Percentiles rank a stretch among this genome's conserved stretches.
phyloP scores from a whole-genome alignment of 2,888 invertebrate species.

The Seladonia tumulorum region DNA sequence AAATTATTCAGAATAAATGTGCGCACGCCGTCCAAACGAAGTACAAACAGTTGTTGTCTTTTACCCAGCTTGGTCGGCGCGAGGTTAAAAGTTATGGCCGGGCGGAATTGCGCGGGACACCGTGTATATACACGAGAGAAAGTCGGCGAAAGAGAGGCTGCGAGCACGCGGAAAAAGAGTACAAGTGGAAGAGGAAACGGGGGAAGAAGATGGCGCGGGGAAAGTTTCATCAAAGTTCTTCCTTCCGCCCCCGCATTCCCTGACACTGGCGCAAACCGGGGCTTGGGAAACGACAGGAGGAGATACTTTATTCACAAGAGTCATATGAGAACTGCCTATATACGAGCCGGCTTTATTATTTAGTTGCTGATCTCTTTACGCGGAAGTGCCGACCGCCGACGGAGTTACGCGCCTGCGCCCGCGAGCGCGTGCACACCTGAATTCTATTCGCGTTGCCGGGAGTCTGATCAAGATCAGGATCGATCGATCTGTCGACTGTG shows the following conservation, averaged over 20 bases:
- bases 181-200: background rate
- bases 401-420: background rate
- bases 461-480: background rate
- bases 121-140: background rate
- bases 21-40: background rate
- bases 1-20: background rate
- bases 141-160: conserved; percentile 27
- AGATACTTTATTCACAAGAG: conserved; percentile 76
- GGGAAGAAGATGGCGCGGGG: conserved; percentile 39
- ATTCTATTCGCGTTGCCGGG: background rate
- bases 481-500: background rate
- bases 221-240: conserved; percentile 63
- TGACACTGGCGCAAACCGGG: conserved; percentile 34
- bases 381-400: background rate
- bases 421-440: background rate
- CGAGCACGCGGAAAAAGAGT: background rate
- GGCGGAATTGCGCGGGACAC: background rate
- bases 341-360: conserved; percentile 53
- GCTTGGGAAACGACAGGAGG: conserved; percentile 65
- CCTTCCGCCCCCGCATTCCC: conserved; percentile 16
- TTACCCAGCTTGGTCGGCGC: background rate
- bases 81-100: background rate
- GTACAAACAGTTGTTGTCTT: background rate
- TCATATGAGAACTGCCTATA: conserved; percentile 56
- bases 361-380: conserved; percentile 36